A percentile compares a stretch with the other conserved stretches of the same genome.
Conservation (phyloP, 1,140 invertebrate genomes). For the Mycetomoellerius zeteki region DNA sequence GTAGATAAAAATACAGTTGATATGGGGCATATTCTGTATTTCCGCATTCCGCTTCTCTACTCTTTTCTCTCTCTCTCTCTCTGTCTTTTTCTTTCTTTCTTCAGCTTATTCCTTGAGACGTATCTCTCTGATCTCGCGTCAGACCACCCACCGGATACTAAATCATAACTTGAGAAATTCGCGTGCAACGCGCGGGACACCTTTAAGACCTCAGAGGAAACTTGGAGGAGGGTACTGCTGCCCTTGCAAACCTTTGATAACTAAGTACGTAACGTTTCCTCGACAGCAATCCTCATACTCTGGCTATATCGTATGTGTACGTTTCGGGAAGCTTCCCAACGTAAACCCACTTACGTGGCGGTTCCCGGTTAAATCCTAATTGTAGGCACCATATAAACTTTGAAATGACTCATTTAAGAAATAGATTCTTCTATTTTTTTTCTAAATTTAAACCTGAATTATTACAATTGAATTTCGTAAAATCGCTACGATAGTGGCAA, state of each 20-base stretch:
- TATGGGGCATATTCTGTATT: background rate
- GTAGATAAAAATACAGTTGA: constrained; percentile 1
- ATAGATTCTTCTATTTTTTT: background rate
- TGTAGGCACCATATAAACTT: constrained; percentile 31
- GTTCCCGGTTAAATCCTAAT: constrained; percentile 33
- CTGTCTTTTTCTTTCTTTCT: background rate
- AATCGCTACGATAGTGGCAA: background rate
- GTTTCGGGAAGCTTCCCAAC: background rate
- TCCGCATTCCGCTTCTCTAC: background rate
- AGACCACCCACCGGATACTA: constrained; percentile 77
- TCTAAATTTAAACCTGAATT: background rate
- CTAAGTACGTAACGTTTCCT: constrained; percentile 73
- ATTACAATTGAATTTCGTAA: background rate
- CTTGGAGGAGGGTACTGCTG: constrained; percentile 72
- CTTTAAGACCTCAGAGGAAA: constrained; percentile 84
- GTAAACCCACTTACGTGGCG: constrained; percentile 43
- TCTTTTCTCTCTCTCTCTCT: background rate
- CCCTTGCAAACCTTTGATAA: constrained; percentile 82
- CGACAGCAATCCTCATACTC: constrained; percentile 55
- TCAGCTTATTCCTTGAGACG: constrained; percentile 15
- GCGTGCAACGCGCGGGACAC: constrained; percentile 79
- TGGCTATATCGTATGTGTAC: constrained; percentile 1
- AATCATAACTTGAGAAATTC: constrained; percentile 86
- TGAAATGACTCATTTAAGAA: constrained; percentile 7
- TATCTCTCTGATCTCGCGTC: constrained; percentile 56